Base-by-base conservation (phyloP, 2,888 invertebrate species). In the Phengaris arion region DNA sequence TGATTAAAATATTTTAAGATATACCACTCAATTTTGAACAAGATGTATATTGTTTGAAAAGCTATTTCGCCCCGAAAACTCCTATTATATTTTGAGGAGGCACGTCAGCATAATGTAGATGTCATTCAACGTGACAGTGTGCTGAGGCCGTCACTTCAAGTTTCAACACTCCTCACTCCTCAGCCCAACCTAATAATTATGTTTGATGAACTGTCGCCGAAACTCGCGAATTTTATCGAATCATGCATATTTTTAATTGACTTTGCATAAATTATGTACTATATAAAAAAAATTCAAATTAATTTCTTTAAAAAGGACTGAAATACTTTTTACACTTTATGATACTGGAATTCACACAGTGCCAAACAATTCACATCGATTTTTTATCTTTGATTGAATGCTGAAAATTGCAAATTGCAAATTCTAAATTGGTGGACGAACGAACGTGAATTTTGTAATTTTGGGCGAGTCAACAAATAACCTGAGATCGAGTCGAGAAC, bases 401-500 rank as follows among this genome's bases (percentile, higher is more conserved):
- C 35, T 35, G 35, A 35, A 2, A 35, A 35, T 35, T 35, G 35
- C 35, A 35, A 35, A 35, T 22, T 22, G 0, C 22, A 22, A 22
- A 22, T 22, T 22, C 22, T 22, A 22, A 22, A 22, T 4, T 35
- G 35, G 35, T 35, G 35, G 35, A 35, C 4, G 35, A 35, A 35
- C 35, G 2, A 35, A 35, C 22, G 22, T 35, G 35, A 35, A 35
- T 35, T 35, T 35, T 35, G 35, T 35, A 35, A 22, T 22, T 22
- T 22, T 22, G 22, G 22, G 22, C 51, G 69, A 69, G 69, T 22
- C 35, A 68, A 46, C 46, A 57, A 70, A 70, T 68, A 75, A 35
- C 52, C 74, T 54, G 54, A 68, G 35, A 64, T 68, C 59, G 68
- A 54, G 54, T 68, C 80, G 85, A 51, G 46, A 22, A 52, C 13